Evolutionary conservation across 1,140 invertebrate genomes (phyloP).

Genomic region (Caenorhabditis brenneri): DNA sequence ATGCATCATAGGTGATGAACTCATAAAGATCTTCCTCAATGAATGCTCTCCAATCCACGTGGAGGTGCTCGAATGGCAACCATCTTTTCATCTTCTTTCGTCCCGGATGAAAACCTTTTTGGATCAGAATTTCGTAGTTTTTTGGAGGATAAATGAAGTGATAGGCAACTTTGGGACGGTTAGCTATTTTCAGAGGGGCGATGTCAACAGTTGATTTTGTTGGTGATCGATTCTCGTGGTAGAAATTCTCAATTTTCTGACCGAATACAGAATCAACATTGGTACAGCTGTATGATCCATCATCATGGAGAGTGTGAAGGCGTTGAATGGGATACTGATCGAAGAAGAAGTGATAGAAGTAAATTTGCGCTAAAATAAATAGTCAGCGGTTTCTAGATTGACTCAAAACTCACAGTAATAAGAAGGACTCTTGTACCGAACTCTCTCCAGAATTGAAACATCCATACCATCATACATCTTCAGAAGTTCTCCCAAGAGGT

Average conservation of each 20-base stretch:
- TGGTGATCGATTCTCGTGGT: neutral
- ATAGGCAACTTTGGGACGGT: neutral
- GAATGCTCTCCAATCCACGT: neutral
- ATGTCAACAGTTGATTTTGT: neutral
- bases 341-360: neutral
- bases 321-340: neutral
- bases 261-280: neutral
- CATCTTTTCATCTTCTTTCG: neutral
- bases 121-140: neutral
- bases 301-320: neutral
- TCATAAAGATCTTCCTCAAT: neutral
- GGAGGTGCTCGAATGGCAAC: neutral
- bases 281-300: neutral
- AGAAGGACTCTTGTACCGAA: neutral
- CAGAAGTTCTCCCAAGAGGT: neutral
- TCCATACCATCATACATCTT: conserved; percentile 30
- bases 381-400: neutral
- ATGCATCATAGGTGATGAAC: neutral
- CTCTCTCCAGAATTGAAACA: neutral
- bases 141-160: neutral
- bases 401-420: neutral
- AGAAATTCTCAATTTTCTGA: neutral
- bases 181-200: neutral
- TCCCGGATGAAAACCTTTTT: neutral
- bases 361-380: neutral